Evolutionary conservation across 2,797 vertebrate species (phyloP).

Genomic region (Silurus lanzhouensis): DNA sequence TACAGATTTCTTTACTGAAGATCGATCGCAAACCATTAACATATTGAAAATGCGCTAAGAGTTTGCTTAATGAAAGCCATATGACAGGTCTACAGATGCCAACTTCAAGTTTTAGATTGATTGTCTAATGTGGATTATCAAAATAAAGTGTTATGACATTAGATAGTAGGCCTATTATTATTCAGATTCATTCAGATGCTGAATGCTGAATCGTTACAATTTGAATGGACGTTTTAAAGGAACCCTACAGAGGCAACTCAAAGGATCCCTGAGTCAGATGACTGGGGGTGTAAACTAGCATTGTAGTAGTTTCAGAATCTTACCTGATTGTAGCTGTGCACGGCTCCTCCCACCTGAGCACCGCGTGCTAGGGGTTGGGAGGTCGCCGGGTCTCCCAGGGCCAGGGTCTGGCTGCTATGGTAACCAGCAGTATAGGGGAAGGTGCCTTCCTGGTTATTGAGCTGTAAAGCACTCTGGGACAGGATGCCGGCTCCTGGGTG

Average conservation of each 20-base stretch:
- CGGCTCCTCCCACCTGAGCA: constrained; percentile 83
- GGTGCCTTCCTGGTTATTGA: constrained; percentile 92
- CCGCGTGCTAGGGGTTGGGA: constrained; percentile 78
- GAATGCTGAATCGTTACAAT: too few species aligned
- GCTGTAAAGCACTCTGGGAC: constrained; percentile 95
- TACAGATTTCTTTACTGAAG: too few species aligned
- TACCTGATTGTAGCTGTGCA: constrained; percentile 97
- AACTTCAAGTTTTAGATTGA: neutral
- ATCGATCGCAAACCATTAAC: neutral
- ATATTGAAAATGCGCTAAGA: neutral
- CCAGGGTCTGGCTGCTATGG: constrained; percentile 96
- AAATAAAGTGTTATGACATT: neutral
- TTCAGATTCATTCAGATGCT: neutral
- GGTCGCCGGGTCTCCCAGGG: constrained; percentile 82
- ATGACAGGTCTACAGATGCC: neutral
- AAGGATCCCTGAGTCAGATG: neutral
- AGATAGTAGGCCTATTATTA: neutral
- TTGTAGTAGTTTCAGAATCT: constrained; percentile 7
- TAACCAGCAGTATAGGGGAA: constrained; percentile 95
- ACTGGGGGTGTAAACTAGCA: neutral
- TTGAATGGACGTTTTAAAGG: neutral
- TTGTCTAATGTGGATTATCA: neutral
- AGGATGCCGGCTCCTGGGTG: constrained; percentile 90
- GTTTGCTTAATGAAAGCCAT: neutral
- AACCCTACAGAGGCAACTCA: neutral